Evolutionary conservation across 2,797 vertebrate species (phyloP).

Genomic region (Falco novaeseelandiae): DNA sequence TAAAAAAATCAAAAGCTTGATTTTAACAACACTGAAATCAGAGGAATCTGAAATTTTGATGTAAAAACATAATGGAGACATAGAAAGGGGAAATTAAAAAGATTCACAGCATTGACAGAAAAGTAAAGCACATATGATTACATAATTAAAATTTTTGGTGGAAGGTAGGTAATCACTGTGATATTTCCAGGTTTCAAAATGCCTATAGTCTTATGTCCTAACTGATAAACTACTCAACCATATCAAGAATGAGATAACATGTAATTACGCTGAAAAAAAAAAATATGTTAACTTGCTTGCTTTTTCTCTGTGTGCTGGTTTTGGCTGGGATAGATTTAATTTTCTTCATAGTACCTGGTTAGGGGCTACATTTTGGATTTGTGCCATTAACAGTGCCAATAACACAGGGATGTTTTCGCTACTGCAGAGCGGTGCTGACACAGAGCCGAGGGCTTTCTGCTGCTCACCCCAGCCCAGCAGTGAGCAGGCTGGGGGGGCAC

Average conservation of each 20-base stretch:
- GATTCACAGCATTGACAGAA: not conserved
- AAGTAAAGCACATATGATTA: not conserved
- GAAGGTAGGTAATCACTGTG: not conserved
- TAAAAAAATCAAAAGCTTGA: not conserved
- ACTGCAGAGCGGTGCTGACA: not conserved
- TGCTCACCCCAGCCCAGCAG: not conserved
- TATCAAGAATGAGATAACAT: not conserved
- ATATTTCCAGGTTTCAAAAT: not conserved
- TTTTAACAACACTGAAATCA: not conserved
- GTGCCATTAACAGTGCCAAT: not conserved
- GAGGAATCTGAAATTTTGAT: not conserved
- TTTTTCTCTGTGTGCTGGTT: not conserved
- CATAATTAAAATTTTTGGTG: not conserved
- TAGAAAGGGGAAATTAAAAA: not conserved
- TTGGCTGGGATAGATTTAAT: not conserved
- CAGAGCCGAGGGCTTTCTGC: not conserved
- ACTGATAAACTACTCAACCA: not conserved
- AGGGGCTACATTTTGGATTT: not conserved
- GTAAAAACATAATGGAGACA: not conserved
- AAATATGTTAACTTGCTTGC: not conserved
- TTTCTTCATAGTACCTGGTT: not conserved
- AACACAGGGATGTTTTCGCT: rapidly evolving
- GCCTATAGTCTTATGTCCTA: not conserved
- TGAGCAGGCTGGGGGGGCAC: rapidly evolving
- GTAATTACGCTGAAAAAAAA: not conserved